These are phyloP conservation scores for Poeciliopsis turneri DNA, from an alignment of 2,797 vertebrate genomes.

Conservation along the genomic window DNA sequence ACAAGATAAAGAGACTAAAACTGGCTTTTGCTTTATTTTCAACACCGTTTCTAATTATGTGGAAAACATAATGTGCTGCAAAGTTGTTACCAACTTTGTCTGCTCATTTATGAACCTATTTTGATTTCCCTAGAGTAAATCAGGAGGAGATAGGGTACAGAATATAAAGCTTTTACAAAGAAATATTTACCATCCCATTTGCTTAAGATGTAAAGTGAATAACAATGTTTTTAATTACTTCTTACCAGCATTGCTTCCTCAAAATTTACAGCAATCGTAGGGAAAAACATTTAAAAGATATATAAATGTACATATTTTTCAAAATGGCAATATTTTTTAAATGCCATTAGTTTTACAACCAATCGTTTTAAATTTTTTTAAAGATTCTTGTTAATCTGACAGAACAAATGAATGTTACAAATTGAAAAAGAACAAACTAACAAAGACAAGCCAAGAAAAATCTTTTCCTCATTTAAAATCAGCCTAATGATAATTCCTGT, in stretches of 20 bases:
- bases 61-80: slow-evolving; percentile 37
- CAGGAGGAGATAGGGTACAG: slow-evolving; percentile 27
- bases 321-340: slow-evolving; percentile 7
- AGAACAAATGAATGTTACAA: slow-evolving; percentile 8
- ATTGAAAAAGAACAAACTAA: not conserved
- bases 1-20: slow-evolving; percentile 24
- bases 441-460: not conserved
- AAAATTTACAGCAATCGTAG: not conserved
- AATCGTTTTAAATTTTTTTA: not conserved
- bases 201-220: slow-evolving; percentile 13
- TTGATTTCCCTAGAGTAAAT: slow-evolving; percentile 35
- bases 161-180: slow-evolving; percentile 29
- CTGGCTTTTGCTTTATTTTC: slow-evolving; percentile 38
- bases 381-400: not conserved
- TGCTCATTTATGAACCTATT: slow-evolving; percentile 43
- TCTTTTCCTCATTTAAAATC: slow-evolving; percentile 19
- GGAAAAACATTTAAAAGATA: not conserved
- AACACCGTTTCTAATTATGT: slow-evolving; percentile 44
- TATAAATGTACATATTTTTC: not conserved
- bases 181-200: slow-evolving; percentile 4
- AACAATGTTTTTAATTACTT: not conserved
- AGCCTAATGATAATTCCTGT: not conserved
- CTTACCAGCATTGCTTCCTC: slow-evolving; percentile 4
- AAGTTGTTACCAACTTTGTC: slow-evolving; percentile 34
- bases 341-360: not conserved